Base-by-base conservation (phyloP, 37 sponge, comb jelly and placozoan genomes). In the Crambe crambe region DNA sequence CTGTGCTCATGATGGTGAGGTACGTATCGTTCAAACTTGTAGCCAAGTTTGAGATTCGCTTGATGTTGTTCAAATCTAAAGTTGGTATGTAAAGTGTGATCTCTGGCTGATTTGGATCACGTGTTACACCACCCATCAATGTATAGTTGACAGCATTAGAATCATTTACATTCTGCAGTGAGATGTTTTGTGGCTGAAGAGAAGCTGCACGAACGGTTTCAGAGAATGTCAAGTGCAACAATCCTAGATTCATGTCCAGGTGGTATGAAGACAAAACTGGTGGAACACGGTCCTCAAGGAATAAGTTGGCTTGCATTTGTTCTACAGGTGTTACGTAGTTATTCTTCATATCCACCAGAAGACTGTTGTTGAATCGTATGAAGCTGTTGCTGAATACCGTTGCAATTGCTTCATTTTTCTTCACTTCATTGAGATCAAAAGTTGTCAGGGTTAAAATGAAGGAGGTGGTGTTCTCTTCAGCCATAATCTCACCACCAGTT, bases 401-500 rank as follows among this genome's bases (percentile, higher is more conserved):
- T 26, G 91, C 90, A n/a, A 96, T 80, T 23, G 58, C 27, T 34
- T 89, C 88, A 29, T 67, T 9, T 39, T 87, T 89, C 91, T 96
- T 96, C 36, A 96, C 78, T 69, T 87, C 88, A 75, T 92, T 96
- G 65, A 96, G 78, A 69, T 96, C 96, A 74, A n/a, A 1, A 35
- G 85, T 87, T 0, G 80, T 89, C 20, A 96, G 78, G 2, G 5
- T 43, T 31, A 96, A 69, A 22, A 75, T 66, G 42, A 96, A 70
- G 1, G 77, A 25, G 68, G 90, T 87, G 60, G 69, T 32, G 62
- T 89, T 89, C 5, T 41, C 20, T 2, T 56, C 38, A 22, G 66
- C 27, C 9, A 26, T 32, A 22, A 89, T 54, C 4, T 79, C 47
- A 29, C 93, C 93, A 41, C 85, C 88, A 62, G 87, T 87, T 0